Evolutionary conservation across 1,140 invertebrate species (phyloP).

Genomic region (Cheumatopsyche charites): DNA sequence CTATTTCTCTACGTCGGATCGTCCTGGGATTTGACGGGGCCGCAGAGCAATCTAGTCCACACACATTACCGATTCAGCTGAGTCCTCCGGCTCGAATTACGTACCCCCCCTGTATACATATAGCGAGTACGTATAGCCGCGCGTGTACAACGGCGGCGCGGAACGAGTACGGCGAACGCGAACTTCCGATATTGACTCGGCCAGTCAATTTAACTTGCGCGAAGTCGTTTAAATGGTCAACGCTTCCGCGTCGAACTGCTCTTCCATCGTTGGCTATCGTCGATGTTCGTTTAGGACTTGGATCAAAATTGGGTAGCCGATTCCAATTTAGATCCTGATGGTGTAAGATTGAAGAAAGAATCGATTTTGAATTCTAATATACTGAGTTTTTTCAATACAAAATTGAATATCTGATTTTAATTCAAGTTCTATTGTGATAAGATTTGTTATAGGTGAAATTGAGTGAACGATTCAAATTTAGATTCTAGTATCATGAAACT

Average conservation of each 20-base stretch:
- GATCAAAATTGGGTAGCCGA: too few relatives aligned
- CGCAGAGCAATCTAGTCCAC: constrained; percentile 3
- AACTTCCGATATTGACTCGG: constrained; percentile 20
- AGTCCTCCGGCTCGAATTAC: constrained; percentile 4
- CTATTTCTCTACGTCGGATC: neutral
- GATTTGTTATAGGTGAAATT: too few relatives aligned
- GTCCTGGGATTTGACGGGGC: neutral
- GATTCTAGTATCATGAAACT: too few relatives aligned
- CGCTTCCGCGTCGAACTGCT: constrained; percentile 3
- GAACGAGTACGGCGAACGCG: neutral
- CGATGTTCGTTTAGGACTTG: neutral
- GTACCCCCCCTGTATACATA: too few relatives aligned
- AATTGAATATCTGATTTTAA: too few relatives aligned
- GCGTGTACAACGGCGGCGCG: neutral
- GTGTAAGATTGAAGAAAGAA: too few relatives aligned
- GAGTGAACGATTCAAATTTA: too few relatives aligned
- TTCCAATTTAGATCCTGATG: too few relatives aligned
- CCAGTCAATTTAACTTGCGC: constrained; percentile 21
- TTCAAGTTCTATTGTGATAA: too few relatives aligned
- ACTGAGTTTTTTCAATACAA: too few relatives aligned
- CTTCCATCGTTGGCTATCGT: neutral
- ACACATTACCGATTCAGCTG: constrained; percentile 11
- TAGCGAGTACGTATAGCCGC: too few relatives aligned
- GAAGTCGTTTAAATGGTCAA: constrained; percentile 21
- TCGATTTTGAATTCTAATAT: too few relatives aligned